phyloP scores from a whole-genome alignment of 2,888 invertebrate species.

The Lithophane ornitopus region DNA sequence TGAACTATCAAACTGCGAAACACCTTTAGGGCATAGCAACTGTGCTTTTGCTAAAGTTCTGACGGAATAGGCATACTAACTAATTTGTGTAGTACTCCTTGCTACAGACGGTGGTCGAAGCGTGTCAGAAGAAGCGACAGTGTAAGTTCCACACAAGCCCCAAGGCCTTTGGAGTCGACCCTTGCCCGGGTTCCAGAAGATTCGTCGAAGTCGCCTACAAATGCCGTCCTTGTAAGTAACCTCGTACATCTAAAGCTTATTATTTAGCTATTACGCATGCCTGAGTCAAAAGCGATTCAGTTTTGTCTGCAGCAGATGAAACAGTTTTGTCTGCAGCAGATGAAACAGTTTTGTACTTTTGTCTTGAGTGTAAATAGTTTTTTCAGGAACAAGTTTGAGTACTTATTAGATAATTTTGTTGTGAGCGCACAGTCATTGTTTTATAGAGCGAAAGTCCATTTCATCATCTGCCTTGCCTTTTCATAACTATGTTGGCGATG shows the following conservation, averaged over 20 bases:
- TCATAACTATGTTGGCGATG: not conserved
- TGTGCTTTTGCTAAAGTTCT: constrained; percentile 38
- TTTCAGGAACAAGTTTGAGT: not conserved
- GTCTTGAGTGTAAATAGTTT: not conserved
- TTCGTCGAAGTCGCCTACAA: constrained; percentile 99
- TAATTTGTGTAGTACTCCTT: constrained; percentile 93
- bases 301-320: not conserved
- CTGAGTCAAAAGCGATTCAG: not conserved
- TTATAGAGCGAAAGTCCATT: too few relatives aligned
- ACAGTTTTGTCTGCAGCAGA: not conserved
- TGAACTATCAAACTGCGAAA: constrained; percentile 29
- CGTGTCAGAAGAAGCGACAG: constrained; percentile 97
- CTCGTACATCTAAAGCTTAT: not conserved
- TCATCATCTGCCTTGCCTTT: not conserved
- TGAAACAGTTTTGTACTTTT: not conserved
- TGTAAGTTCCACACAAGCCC: constrained; percentile 97
- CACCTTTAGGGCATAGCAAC: constrained; percentile 35
- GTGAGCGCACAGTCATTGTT: not conserved
- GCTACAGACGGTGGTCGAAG: constrained; percentile 98
- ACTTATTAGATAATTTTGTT: not conserved
- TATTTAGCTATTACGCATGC: not conserved
- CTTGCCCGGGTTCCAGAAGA: constrained; percentile 97
- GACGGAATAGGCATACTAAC: constrained; percentile 84
- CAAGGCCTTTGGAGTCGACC: constrained; percentile 97
- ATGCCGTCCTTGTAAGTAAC: constrained; percentile 98